These are phyloP conservation scores for Caenorhabditis japonica DNA, from an alignment of 2,888 invertebrate species.

Conservation along the genomic window DNA sequence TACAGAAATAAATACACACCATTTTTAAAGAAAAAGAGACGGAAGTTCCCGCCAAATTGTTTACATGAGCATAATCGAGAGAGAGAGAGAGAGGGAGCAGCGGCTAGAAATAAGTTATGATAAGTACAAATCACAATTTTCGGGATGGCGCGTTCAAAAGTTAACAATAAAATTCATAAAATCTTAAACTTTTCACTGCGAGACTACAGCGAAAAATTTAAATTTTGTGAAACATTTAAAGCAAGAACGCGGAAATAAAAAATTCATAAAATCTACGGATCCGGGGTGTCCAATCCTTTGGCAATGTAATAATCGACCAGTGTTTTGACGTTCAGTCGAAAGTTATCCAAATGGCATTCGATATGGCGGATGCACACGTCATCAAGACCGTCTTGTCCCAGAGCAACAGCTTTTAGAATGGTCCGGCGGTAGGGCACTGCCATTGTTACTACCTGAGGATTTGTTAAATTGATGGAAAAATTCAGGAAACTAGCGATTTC, in stretches of 20 bases:
- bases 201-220: too few relatives aligned
- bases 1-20: neutral
- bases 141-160: too few relatives aligned
- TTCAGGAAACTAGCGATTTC: neutral
- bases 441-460: conserved; percentile 70
- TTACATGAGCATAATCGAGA: too few relatives aligned
- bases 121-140: too few relatives aligned
- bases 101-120: too few relatives aligned
- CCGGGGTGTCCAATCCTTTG: conserved; percentile 68
- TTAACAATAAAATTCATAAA: too few relatives aligned
- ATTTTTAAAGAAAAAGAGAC: too few relatives aligned
- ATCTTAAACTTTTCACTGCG: too few relatives aligned
- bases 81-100: too few relatives aligned
- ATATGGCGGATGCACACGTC: conserved; percentile 74
- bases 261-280: conserved; percentile 25
- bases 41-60: too few relatives aligned
- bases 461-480: too few relatives aligned
- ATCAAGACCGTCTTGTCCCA: conserved; percentile 73
- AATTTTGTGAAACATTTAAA: too few relatives aligned
- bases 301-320: conserved; percentile 71
- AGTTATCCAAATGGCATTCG: conserved; percentile 72
- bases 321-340: conserved; percentile 69
- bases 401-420: conserved; percentile 73
- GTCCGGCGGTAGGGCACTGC: conserved; percentile 74
- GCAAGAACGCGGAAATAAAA: neutral